These are phyloP conservation scores for Anorthoa munda DNA, from an alignment of 2,888 invertebrate species.

Conservation along the genomic window DNA sequence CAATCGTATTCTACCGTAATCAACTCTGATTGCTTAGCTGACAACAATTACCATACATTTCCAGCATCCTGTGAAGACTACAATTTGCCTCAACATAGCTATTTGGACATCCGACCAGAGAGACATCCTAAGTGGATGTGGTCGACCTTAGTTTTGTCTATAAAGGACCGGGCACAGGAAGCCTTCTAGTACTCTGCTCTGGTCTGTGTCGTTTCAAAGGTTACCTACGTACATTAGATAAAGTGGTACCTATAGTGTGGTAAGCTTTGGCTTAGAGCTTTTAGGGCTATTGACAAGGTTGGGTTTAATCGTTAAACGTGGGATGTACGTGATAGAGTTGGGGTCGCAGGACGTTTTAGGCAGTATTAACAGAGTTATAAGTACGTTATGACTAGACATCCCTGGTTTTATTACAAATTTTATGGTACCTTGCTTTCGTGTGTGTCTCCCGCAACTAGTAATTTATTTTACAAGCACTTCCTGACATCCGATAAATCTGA, in stretches of 20 bases:
- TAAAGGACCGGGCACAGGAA: constrained; percentile 8
- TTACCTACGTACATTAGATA: constrained; percentile 16
- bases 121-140: background rate
- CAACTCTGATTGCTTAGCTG: constrained; percentile 36
- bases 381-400: background rate
- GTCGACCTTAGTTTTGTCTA: constrained; percentile 32
- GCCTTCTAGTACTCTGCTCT: constrained; percentile 3
- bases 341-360: background rate
- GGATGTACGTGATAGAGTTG: background rate
- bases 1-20: constrained; percentile 39
- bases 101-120: constrained; percentile 21
- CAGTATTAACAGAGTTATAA: background rate
- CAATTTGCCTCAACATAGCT: constrained; percentile 30
- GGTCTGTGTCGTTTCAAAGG: constrained; percentile 21
- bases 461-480: too few relatives aligned
- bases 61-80: background rate
- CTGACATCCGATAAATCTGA: too few relatives aligned
- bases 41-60: constrained; percentile 21
- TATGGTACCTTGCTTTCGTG: too few relatives aligned
- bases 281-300: constrained; percentile 26
- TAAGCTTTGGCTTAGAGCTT: constrained; percentile 15
- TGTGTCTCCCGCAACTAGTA: too few relatives aligned
- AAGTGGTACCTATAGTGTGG: constrained; percentile 18
- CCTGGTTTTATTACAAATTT: background rate
- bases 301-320: background rate